Percentiles rank a stretch among this genome's conserved stretches.
Evolutionary conservation across 2,113 vertebrate genomes (phyloP).

Genomic region (Acrocephalus arundinaceus): DNA sequence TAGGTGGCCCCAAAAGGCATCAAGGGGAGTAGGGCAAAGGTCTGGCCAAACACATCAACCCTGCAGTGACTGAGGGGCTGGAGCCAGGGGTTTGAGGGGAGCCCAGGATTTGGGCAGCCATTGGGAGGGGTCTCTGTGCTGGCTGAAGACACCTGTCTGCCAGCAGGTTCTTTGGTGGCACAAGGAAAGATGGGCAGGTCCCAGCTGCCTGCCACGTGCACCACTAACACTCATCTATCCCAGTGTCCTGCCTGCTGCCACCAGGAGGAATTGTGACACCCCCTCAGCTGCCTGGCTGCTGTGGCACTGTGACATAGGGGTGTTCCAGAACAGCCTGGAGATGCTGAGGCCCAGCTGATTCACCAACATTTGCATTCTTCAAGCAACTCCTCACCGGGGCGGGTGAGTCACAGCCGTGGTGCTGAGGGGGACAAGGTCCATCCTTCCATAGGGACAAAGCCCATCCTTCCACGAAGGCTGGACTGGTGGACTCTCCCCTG

Average conservation of each 20-base stretch:
- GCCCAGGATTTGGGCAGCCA: not conserved
- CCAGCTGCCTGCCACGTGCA: too few relatives aligned
- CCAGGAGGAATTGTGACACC: not conserved
- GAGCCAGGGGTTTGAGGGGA: too few relatives aligned
- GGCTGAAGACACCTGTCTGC: not conserved
- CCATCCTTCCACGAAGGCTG: too few relatives aligned
- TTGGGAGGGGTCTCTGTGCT: not conserved
- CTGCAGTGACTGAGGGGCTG: not conserved
- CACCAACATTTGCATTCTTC: not conserved
- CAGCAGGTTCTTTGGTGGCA: not conserved
- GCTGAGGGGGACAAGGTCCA: not conserved
- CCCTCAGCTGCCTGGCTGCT: not conserved
- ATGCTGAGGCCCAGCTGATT: not conserved
- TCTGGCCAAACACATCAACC: not conserved
- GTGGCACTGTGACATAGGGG: not conserved
- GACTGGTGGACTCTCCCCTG: accelerated
- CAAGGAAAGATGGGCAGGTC: not conserved
- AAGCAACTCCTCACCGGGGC: not conserved
- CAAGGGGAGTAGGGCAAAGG: not conserved
- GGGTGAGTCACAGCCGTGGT: not conserved
- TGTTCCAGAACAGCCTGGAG: not conserved
- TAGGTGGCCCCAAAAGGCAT: not conserved
- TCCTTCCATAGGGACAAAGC: not conserved
- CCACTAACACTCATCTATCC: not conserved
- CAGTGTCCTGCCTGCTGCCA: not conserved